Evolutionary conservation across 2,113 vertebrate genomes (phyloP).

Genomic region (Pica pica): DNA sequence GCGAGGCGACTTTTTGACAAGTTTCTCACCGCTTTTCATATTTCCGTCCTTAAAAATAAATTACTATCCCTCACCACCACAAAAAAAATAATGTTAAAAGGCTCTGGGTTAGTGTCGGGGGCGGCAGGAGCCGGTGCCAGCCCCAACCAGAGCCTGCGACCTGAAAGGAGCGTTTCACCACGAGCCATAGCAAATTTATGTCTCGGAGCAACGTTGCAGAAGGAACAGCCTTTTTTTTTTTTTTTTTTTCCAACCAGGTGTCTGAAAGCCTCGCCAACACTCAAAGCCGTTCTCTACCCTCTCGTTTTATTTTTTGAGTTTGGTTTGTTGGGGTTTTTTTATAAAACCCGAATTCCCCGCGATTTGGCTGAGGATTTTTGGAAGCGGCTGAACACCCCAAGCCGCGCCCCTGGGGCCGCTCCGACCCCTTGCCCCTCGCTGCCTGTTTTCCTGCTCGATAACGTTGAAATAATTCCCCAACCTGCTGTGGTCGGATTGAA

Average conservation of each 20-base stretch:
- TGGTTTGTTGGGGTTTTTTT: not conserved
- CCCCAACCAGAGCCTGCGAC: not conserved
- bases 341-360: not conserved
- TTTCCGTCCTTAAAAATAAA: not conserved
- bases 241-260: not conserved
- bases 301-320: not conserved
- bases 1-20: not conserved
- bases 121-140: not conserved
- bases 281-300: not conserved
- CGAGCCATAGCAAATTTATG: slow-evolving; percentile 32
- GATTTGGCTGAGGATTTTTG: not conserved
- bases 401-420: not conserved
- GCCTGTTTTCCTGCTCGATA: not conserved
- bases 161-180: slow-evolving; percentile 31
- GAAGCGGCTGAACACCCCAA: not conserved
- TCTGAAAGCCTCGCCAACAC: slow-evolving; percentile 23
- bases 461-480: slow-evolving; percentile 6
- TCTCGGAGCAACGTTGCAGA: slow-evolving; percentile 27
- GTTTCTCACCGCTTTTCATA: not conserved
- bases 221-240: not conserved
- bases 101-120: not conserved
- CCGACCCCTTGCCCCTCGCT: not conserved
- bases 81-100: not conserved
- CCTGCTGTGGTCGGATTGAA: not conserved
- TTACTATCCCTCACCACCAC: not conserved